phyloP scores from a whole-genome alignment of 1,140 invertebrate genomes.

The Caligus rogercresseyi region DNA sequence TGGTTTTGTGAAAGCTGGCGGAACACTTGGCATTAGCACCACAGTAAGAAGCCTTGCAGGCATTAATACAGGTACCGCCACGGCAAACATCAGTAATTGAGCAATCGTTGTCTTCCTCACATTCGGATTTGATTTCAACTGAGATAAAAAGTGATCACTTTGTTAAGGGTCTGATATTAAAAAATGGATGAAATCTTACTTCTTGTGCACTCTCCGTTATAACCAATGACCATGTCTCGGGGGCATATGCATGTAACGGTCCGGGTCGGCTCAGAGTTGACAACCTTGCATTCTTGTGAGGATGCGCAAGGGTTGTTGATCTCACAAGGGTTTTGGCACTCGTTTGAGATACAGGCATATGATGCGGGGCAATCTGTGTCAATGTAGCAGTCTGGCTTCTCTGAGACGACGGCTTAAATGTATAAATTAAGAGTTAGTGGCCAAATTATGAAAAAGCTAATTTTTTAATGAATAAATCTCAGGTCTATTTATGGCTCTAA shows the following conservation, averaged over 20 bases:
- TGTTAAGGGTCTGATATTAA: neutral
- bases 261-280: conserved; percentile 24
- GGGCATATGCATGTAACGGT: conserved; percentile 27
- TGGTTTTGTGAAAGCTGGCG: conserved; percentile 38
- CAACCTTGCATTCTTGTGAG: conserved; percentile 27
- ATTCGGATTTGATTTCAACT: conserved; percentile 37
- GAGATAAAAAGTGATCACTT: conserved; percentile 26
- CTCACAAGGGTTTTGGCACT: conserved; percentile 40
- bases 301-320: conserved; percentile 27
- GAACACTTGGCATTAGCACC: conserved; percentile 55
- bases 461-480: too few species aligned
- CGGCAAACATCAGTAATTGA: conserved; percentile 54
- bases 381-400: conserved; percentile 49
- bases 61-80: conserved; percentile 61
- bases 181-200: conserved; percentile 40
- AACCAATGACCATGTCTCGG: conserved; percentile 37
- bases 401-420: conserved; percentile 25
- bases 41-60: conserved; percentile 50
- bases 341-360: conserved; percentile 38
- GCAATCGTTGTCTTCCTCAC: conserved; percentile 57
- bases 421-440: neutral
- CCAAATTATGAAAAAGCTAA: too few species aligned
- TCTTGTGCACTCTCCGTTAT: conserved; percentile 50
- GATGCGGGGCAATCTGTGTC: conserved; percentile 61
- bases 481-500: too few species aligned